Base-by-base conservation (phyloP, 1,140 invertebrate species). In the Parapsyche elsis region DNA sequence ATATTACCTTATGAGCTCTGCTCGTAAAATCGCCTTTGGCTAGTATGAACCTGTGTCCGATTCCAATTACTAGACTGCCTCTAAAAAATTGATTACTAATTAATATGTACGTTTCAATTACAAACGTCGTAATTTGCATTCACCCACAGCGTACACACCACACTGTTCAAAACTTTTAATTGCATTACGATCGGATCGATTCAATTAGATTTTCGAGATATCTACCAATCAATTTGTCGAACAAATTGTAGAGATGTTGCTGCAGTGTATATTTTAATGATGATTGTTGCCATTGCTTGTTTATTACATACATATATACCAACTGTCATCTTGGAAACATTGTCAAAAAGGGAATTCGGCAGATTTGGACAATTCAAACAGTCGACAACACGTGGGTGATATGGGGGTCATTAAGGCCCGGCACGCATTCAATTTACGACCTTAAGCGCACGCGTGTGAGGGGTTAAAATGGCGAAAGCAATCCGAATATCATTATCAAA, bases 381-480 rank as follows among this genome's bases (percentile, higher is more conserved):
- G 30, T 1, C 30, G 30, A 38, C 30, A 19, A 61, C 21, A 21
- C 57, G 57, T 61, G 57, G 57, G 57, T 16, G 14, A 61, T 61
- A 19, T 19, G 7, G n/a, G 30, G 2, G 30, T 38, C 30, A 38
- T 38, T 38, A 38, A 38, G 30, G 30, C 30, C 7, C 7, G 2
- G 1, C 30, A 38, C 30, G 30, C 30, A 38, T 38, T 38, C 30
- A 4, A 38, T 38, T 38, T 38, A 38, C 30, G 30, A 38, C 30
- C 30, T 1, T 38, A 38, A 38, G 30, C 30, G 30, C 30, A 38
- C 30, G 30, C 30, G 30, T 19, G 57, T 19, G 19, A 61, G 16
- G 57, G 21, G 57, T 61, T 16, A 61, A 61, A 61, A 61, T 21
- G 57, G 57, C 21, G 57, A 38, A 61, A 9, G 57, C 57, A 61